A percentile compares a stretch with the other conserved stretches of the same genome.
Conservation (phyloP, 1,140 invertebrate species). For the Philotrypesis tridentata region DNA sequence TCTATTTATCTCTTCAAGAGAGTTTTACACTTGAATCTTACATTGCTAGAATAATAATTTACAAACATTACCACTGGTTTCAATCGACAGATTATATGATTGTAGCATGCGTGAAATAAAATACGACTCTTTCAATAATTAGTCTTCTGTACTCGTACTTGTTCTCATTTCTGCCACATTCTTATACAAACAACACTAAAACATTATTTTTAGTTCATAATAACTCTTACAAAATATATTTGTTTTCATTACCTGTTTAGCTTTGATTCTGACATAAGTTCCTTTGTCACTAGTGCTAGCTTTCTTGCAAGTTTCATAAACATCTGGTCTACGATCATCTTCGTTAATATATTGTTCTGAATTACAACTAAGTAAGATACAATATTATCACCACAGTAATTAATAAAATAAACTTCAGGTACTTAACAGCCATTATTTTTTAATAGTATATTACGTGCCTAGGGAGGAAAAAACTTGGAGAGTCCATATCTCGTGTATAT, state of each 20-base stretch:
- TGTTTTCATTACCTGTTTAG: slow-evolving; percentile 21
- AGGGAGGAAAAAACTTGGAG: no score
- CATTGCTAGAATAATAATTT: background rate
- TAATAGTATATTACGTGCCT: no score
- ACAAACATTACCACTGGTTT: background rate
- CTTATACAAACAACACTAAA: background rate
- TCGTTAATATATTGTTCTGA: background rate
- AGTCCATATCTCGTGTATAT: no score
- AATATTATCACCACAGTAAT: background rate
- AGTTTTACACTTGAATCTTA: background rate
- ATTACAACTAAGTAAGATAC: background rate
- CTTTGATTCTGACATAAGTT: slow-evolving; percentile 8
- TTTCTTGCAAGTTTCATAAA: background rate
- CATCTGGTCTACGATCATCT: background rate
- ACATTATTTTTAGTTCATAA: no score
- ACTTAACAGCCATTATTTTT: no score
- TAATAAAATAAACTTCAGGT: no score
- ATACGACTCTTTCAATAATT: background rate
- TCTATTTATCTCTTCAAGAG: background rate
- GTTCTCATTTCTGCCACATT: background rate
- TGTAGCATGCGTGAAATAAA: background rate
- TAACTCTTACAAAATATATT: no score
- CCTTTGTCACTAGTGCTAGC: slow-evolving; percentile 8
- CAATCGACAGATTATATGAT: no score
- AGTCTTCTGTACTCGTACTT: background rate